Percentiles rank a stretch among this genome's conserved stretches.
Conservation (phyloP, 2,113 vertebrate species). For the Thinocorus orbignyianus region DNA sequence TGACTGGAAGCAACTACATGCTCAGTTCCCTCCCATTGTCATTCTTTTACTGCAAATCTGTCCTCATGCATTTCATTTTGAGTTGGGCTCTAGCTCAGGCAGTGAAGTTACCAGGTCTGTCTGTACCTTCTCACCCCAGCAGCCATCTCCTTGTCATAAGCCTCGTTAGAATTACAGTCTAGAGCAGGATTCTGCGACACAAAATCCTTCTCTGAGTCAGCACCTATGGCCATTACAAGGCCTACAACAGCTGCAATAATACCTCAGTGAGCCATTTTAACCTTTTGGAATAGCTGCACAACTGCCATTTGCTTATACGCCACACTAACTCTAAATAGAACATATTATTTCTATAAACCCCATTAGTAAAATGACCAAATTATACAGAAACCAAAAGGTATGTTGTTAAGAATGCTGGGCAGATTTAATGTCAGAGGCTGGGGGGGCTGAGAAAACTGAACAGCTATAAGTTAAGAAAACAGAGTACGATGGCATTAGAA, state of each 20-base stretch:
- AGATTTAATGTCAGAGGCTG: neutral
- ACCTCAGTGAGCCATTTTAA: conserved; percentile 56
- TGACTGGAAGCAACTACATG: neutral
- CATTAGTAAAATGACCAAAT: conserved; percentile 53
- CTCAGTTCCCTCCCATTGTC: neutral
- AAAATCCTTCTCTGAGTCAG: conserved; percentile 43
- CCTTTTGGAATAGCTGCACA: conserved; percentile 37
- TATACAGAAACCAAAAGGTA: conserved; percentile 11
- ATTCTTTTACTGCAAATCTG: neutral
- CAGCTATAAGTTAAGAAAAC: neutral
- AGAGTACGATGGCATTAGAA: neutral
- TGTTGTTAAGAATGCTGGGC: neutral
- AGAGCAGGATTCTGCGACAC: conserved; percentile 28
- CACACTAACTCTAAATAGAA: conserved; percentile 54
- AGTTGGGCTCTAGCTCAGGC: neutral
- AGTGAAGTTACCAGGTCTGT: neutral
- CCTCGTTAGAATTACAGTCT: neutral
- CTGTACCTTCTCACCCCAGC: neutral
- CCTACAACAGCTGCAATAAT: conserved; percentile 67
- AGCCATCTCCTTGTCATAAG: neutral
- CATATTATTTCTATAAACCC: conserved; percentile 54
- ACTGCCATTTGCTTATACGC: conserved; percentile 60
- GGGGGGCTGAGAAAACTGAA: neutral
- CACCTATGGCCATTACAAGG: conserved; percentile 45
- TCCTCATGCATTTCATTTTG: neutral